Evolutionary conservation across 2,113 vertebrate species (phyloP).

Genomic region (Oreotrochilus melanogaster): DNA sequence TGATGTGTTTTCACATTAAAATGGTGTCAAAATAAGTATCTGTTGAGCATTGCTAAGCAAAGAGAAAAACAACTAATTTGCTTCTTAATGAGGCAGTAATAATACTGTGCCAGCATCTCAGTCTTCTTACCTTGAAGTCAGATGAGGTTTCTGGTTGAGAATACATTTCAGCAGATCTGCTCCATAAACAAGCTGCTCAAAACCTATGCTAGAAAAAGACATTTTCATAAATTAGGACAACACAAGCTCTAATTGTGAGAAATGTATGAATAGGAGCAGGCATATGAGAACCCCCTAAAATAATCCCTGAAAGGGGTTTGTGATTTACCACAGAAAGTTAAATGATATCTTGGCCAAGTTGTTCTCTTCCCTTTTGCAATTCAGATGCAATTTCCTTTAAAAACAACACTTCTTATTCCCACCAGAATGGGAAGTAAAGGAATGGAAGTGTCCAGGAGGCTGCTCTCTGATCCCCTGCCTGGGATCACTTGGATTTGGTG

Average conservation of each 20-base stretch:
- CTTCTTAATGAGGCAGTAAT: slow-evolving; percentile 65
- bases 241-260: neutral
- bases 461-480: fast-evolving
- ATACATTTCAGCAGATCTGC: neutral
- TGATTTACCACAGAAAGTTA: neutral
- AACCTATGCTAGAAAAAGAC: neutral
- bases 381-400: neutral
- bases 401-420: neutral
- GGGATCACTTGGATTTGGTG: neutral
- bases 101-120: slow-evolving; percentile 15
- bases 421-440: neutral
- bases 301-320: neutral
- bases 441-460: neutral
- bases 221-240: neutral
- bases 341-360: neutral
- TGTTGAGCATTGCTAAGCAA: slow-evolving; percentile 65
- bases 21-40: slow-evolving; percentile 42
- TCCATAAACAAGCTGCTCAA: neutral
- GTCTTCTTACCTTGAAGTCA: slow-evolving; percentile 21
- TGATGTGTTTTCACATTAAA: slow-evolving; percentile 66
- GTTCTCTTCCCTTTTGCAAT: neutral
- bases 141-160: neutral
- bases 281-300: neutral
- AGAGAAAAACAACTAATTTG: slow-evolving; percentile 69
- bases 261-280: neutral